Evolutionary conservation across 2,888 invertebrate genomes (phyloP), one percentile per base, ranked within the genome.

Genomic region (Agriopis aurantiaria): DNA sequence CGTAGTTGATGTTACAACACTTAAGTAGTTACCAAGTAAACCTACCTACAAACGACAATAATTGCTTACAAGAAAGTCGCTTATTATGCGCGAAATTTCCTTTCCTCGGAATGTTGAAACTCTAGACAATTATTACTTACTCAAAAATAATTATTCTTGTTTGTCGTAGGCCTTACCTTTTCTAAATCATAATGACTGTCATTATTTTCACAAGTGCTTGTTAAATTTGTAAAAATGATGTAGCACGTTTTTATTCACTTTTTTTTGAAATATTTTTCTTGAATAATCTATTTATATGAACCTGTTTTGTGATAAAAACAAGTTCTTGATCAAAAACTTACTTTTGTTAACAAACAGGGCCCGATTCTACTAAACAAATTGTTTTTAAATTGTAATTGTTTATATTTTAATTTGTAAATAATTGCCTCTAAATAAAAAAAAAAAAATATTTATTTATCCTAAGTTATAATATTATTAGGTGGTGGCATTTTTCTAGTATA

Each of bases 131-230:
- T 5, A 52, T 8, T 23, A 23, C 7, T 23, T 23, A n/a, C 23
- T 23, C 10, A 14, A 53, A 53, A 53, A 53, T 33, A 33, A 52
- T 52, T 11, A 52, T 23, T 23, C 23, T 52, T 52, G 23, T 14
- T 52, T 52, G 10, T 52, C 52, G 23, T 52, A 0, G 8, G 33
- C 33, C 53, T 11, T 33, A 53, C 12, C 53, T 53, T 53, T 53
- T 33, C 33, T 33, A 33, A 33, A 33, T 33, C 11, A 52, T 52
- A 52, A 53, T 33, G 53, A 23, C 53, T 23, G 33, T 33, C 53
- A 53, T 53, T 53, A 53, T 53, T 53, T 33, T 23, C 23, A 52
- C 52, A 10, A 52, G 52, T 52, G 52, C 33, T 3, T 33, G 33
- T 33, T 33, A 0, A 33, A 33, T 33, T 5, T 33, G 33, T 33